These are phyloP conservation scores for Lepus townsendii DNA, from an alignment of 2,797 vertebrate species.

Conservation along the genomic window DNA sequence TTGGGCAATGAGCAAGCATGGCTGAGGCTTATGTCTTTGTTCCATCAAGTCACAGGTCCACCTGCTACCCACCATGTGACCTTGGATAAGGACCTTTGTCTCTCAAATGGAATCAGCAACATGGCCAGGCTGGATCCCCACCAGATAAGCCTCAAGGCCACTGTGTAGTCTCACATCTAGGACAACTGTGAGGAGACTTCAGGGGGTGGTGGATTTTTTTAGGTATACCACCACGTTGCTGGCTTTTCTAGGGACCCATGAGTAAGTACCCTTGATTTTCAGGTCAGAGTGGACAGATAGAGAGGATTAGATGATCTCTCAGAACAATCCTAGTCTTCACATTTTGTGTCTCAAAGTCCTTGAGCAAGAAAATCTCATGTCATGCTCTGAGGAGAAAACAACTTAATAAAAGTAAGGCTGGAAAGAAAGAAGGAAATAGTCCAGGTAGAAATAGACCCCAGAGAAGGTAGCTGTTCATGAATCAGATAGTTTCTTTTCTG, in stretches of 20 bases:
- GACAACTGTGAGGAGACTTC: background rate
- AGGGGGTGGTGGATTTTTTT: no score
- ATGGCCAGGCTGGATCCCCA: background rate
- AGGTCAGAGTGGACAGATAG: background rate
- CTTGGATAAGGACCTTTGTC: background rate
- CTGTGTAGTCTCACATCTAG: background rate
- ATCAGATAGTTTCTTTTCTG: conserved; percentile 63
- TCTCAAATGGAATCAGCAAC: background rate
- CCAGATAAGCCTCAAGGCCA: rapidly evolving
- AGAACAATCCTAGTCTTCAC: background rate
- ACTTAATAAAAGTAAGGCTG: conserved; percentile 61
- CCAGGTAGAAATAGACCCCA: conserved; percentile 72
- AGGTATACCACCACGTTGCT: background rate
- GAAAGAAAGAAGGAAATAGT: conserved; percentile 65
- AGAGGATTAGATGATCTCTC: background rate
- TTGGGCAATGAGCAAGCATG: no score
- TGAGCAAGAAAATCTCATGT: conserved; percentile 58
- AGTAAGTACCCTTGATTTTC: background rate
- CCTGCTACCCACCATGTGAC: background rate
- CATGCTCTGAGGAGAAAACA: conserved; percentile 70
- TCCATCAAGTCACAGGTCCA: background rate
- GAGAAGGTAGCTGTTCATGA: conserved; percentile 60
- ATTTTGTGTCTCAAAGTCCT: conserved; percentile 49
- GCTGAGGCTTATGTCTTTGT: no score
- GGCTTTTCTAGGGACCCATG: background rate